Conservation (phyloP, 2,888 invertebrate genomes). For the Euzophera pinguis region DNA sequence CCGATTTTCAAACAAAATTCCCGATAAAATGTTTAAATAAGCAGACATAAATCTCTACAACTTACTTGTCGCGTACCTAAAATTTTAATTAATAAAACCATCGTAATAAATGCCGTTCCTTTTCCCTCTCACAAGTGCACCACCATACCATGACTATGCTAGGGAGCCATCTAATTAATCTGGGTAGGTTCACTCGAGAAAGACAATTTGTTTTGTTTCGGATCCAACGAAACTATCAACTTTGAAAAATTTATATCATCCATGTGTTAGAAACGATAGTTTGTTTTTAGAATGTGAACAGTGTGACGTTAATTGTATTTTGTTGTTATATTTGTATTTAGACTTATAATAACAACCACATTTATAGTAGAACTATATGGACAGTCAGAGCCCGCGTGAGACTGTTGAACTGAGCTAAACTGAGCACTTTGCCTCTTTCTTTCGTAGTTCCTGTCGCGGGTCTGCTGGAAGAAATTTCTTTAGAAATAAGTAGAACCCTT, state of each 20-base stretch:
- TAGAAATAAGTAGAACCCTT: no score
- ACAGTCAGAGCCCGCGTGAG: no score
- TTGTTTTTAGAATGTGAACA: slow-evolving; percentile 9
- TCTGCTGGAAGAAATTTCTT: no score
- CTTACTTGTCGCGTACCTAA: not conserved
- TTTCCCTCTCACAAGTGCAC: slow-evolving; percentile 34
- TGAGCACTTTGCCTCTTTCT: no score
- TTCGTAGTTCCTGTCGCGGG: no score
- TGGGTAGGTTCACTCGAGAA: slow-evolving; percentile 15
- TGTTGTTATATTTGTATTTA: not conserved
- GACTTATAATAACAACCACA: not conserved
- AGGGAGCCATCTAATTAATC: slow-evolving; percentile 59
- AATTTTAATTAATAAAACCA: not conserved
- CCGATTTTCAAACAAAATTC: no score
- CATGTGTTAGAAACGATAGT: slow-evolving; percentile 10
- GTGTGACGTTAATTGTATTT: not conserved
- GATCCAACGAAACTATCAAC: slow-evolving; percentile 5
- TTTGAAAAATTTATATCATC: slow-evolving; percentile 18
- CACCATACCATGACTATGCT: slow-evolving; percentile 42
- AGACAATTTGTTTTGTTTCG: slow-evolving; percentile 19
- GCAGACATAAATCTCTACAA: no score
- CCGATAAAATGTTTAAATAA: no score
- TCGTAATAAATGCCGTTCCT: slow-evolving; percentile 10
- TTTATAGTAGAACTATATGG: no score
- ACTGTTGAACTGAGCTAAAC: no score